Evolutionary conservation across 2,113 vertebrate genomes (phyloP).

Genomic region (Pelmatolapia mariae): DNA sequence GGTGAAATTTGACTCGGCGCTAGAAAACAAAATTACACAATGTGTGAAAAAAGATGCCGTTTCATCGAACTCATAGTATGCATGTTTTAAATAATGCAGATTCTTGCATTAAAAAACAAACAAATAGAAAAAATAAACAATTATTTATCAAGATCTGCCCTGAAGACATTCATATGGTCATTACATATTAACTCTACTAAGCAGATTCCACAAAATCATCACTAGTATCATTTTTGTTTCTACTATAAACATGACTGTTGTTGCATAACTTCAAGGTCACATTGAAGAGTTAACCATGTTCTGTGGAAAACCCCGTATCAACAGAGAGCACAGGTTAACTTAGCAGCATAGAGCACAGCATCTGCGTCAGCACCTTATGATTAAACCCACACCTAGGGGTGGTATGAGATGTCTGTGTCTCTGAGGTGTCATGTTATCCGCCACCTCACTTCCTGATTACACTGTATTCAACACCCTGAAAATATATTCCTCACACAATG

Average conservation of each 20-base stretch:
- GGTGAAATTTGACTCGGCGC: conserved; percentile 63
- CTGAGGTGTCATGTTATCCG: neutral
- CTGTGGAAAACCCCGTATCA: neutral
- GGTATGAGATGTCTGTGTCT: neutral
- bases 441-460: neutral
- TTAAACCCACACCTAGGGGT: neutral
- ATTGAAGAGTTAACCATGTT: neutral
- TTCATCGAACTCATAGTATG: neutral
- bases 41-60: neutral
- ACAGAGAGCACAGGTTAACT: conserved; percentile 5
- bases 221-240: neutral
- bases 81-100: neutral
- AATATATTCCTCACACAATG: neutral
- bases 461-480: neutral
- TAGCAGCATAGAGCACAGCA: neutral
- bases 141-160: neutral
- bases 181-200: neutral
- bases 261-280: conserved; percentile 28
- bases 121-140: too few relatives aligned
- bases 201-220: neutral
- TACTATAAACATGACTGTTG: neutral
- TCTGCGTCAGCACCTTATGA: neutral
- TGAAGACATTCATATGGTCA: neutral
- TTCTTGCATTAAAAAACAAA: neutral
- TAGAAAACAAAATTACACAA: conserved; percentile 31